Percentiles rank a stretch among this genome's conserved stretches.
phyloP scores from a whole-genome alignment of 30 jellyfish, hydroid and myxozoan genomes.

The Sanderia malayensis region DNA sequence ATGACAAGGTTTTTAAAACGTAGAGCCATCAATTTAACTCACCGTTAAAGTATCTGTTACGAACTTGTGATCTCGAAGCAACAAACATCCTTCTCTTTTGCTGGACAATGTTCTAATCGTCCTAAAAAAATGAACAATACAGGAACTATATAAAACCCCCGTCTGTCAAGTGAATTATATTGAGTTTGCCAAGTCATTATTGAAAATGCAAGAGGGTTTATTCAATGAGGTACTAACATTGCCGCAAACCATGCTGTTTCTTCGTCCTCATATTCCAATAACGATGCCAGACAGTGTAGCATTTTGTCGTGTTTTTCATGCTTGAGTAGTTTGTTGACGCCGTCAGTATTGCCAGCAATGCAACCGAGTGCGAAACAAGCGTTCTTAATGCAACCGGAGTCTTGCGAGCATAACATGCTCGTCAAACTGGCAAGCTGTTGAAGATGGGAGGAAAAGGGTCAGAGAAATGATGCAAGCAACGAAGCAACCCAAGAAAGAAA shows the following conservation, averaged over 20 bases:
- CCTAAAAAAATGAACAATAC: conserved; percentile 46
- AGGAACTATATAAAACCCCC: too few relatives aligned
- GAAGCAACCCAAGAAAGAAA: too few relatives aligned
- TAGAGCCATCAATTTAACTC: background rate
- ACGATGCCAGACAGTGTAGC: conserved; percentile 45
- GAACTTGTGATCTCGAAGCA: conserved; percentile 64
- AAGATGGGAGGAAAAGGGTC: too few relatives aligned
- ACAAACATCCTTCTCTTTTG: conserved; percentile 77
- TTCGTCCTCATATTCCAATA: conserved; percentile 55
- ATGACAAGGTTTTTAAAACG: too few relatives aligned
- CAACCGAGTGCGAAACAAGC: conserved; percentile 91
- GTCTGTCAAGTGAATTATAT: too few relatives aligned
- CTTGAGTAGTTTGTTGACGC: conserved; percentile 43
- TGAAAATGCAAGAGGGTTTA: too few relatives aligned
- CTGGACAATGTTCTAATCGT: conserved; percentile 62
- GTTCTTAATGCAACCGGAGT: conserved; percentile 62
- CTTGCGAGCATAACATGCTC: conserved; percentile 57
- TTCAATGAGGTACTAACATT: conserved; percentile 40
- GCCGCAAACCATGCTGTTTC: conserved; percentile 82
- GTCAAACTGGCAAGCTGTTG: conserved; percentile 56
- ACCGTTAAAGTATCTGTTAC: conserved; percentile 58
- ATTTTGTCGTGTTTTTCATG: conserved; percentile 58
- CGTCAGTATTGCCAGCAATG: conserved; percentile 78
- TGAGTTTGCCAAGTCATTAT: too few relatives aligned
- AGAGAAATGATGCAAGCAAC: too few relatives aligned